A percentile compares a stretch with the other conserved stretches of the same genome.
Evolutionary conservation across 1,140 invertebrate genomes (phyloP).

Genomic region (Magallana angulata): DNA sequence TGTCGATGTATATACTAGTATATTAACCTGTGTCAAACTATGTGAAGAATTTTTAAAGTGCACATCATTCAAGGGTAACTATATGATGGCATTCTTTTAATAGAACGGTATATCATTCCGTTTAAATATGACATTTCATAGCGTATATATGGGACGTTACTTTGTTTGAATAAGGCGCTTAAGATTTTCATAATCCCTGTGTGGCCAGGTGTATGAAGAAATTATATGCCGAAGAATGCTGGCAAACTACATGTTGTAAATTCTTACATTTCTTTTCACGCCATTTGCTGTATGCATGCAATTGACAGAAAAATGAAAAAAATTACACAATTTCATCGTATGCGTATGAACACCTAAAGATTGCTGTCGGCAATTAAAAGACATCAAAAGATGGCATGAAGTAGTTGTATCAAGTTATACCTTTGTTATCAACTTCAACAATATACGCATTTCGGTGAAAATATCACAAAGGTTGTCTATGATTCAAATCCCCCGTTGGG

Average conservation of each 20-base stretch:
- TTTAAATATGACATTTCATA: slow-evolving; percentile 24
- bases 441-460: slow-evolving; percentile 14
- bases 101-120: neutral
- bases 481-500: neutral
- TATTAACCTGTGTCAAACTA: slow-evolving; percentile 12
- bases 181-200: neutral
- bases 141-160: neutral
- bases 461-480: slow-evolving; percentile 4
- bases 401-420: neutral
- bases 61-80: neutral
- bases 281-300: neutral
- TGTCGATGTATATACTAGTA: neutral
- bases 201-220: neutral
- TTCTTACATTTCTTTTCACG: neutral
- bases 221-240: slow-evolving; percentile 11
- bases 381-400: slow-evolving; percentile 9
- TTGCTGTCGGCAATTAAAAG: neutral
- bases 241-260: slow-evolving; percentile 14
- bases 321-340: neutral
- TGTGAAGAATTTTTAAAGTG: slow-evolving; percentile 29
- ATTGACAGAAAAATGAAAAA: neutral
- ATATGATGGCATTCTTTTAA: neutral
- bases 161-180: neutral
- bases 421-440: slow-evolving; percentile 31
- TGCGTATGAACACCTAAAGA: neutral